Evolutionary conservation across 2,888 invertebrate species (phyloP).

Genomic region (Invenusta paracnida): DNA sequence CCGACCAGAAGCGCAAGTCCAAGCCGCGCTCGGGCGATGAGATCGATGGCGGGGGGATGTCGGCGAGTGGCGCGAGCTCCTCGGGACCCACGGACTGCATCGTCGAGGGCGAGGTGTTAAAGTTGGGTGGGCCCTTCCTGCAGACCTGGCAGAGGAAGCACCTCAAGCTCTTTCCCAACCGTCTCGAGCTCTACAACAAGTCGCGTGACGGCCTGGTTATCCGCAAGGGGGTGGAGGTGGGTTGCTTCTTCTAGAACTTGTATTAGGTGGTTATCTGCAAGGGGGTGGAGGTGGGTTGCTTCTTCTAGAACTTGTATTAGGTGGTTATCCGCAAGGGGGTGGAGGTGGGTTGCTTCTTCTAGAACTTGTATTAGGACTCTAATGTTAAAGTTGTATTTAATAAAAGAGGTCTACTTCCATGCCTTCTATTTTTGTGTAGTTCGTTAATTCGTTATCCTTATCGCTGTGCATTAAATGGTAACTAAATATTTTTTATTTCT

Average conservation of each 20-base stretch:
- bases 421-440: no score
- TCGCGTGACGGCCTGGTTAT: slow-evolving; percentile 59
- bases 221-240: slow-evolving; percentile 60
- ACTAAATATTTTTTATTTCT: no score
- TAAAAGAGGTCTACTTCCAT: no score
- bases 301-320: no score
- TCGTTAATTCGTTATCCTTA: no score
- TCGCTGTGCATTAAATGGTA: no score
- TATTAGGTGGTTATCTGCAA: slow-evolving; percentile 58
- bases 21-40: slow-evolving; percentile 62
- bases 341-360: slow-evolving; percentile 57
- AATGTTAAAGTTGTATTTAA: no score
- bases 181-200: slow-evolving; percentile 79
- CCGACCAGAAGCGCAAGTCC: slow-evolving; percentile 82
- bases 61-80: neutral
- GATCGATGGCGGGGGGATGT: slow-evolving; percentile 9
- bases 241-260: no score
- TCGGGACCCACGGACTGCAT: slow-evolving; percentile 78
- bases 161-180: slow-evolving; percentile 70
- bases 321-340: slow-evolving; percentile 59
- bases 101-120: slow-evolving; percentile 97
- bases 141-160: slow-evolving; percentile 98
- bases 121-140: slow-evolving; percentile 95
- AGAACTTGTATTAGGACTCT: no score
- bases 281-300: slow-evolving; percentile 58